Base-by-base conservation (phyloP, 2,888 invertebrate genomes). In the Latrodectus hesperus region DNA sequence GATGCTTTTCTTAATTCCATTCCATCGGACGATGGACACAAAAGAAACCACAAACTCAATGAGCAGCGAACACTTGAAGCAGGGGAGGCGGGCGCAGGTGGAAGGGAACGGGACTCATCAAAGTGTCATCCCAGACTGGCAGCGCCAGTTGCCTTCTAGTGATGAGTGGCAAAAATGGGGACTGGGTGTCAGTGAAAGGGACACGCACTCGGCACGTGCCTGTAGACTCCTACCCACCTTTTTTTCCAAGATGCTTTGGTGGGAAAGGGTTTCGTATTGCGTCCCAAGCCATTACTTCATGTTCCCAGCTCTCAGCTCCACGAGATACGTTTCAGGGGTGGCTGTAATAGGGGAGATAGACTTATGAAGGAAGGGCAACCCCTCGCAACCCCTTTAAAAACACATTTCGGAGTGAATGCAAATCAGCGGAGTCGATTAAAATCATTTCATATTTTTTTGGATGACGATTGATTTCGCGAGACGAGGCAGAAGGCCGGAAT, bases 81-180 rank as follows among this genome's bases (percentile, higher is more conserved):
- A 38, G 38, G 2, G 38, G 38, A 38, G 38, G 0, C 38, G 38
- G 4, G 38, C 38, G 4, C 38, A 38, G 38, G 2, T 38, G 38
- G 38, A 6, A 6, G 2, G 6, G 38, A 38, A 38, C 38, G 1
- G 38, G 38, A 76, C 72, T 81, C 81, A 86, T 86, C 80, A 86
- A 86, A 86, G 76, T 76, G 86, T 86, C 86, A 86, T 76, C 49
- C 75, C 81, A 81, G 68, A 68, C 86, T 76, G 81, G 52, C 84
- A 70, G 11, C 49, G 60, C 38, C 73, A 74, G 81, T 26, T 65
- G 64, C 38, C 38, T 17, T 38, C 52, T 52, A 51, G 17, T 11
- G 55, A 68, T 14, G 17, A 11, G 26, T 6, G 17, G 12, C 60
- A n/a, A 60, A 60, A 60, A 60, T 12, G n/a, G 60, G 60, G 60